A percentile compares a stretch with the other conserved stretches of the same genome.
phyloP scores from a whole-genome alignment of 2,797 vertebrate genomes.

The Hyperoplus immaculatus region DNA sequence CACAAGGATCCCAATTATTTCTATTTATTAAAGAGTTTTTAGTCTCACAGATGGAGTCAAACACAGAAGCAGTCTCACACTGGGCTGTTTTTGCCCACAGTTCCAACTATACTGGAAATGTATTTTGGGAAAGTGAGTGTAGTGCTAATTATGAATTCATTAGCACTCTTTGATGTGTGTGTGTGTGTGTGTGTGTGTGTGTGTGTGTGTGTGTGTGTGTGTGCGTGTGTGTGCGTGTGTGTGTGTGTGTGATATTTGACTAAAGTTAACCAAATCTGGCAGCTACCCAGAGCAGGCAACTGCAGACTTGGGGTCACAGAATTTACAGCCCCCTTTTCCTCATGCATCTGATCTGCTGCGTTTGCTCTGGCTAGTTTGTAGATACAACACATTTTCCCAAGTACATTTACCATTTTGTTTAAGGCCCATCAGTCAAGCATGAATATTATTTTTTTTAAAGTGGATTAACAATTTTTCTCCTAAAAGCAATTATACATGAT shows the following conservation, averaged over 20 bases:
- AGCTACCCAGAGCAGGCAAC: slow-evolving; percentile 15
- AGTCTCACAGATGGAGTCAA: slow-evolving; percentile 37
- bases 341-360: slow-evolving; percentile 6
- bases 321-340: not conserved
- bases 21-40: slow-evolving; percentile 58
- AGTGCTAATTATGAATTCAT: slow-evolving; percentile 76
- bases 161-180: slow-evolving; percentile 72
- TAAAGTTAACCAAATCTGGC: slow-evolving; percentile 15
- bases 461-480: slow-evolving; percentile 6
- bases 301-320: slow-evolving; percentile 21
- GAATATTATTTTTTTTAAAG: not conserved
- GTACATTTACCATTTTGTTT: not conserved
- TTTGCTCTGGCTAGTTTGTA: slow-evolving; percentile 20
- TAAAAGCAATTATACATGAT: slow-evolving; percentile 14
- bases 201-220: slow-evolving; percentile 29
- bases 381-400: slow-evolving; percentile 3
- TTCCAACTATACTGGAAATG: slow-evolving; percentile 46
- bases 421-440: slow-evolving; percentile 2
- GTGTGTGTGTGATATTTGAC: not conserved
- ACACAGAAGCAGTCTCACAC: slow-evolving; percentile 22
- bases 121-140: slow-evolving; percentile 43
- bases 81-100: slow-evolving; percentile 59
- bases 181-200: slow-evolving; percentile 42
- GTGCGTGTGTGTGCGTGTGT: slow-evolving; percentile 19
- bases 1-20: slow-evolving; percentile 68